Evolutionary conservation across 2,888 invertebrate species (phyloP).

Genomic region (Callyntrura sp.): DNA sequence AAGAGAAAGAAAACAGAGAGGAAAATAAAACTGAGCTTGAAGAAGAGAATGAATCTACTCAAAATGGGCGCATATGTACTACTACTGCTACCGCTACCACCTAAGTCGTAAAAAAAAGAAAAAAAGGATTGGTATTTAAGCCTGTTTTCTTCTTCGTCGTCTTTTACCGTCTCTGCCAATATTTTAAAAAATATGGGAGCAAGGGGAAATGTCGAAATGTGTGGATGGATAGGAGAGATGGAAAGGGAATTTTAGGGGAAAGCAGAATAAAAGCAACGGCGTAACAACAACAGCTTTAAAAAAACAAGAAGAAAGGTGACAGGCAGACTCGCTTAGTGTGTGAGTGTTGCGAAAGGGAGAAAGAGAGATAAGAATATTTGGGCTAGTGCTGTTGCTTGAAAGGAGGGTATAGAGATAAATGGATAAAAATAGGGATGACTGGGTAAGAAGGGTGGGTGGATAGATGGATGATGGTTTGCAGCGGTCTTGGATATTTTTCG

Average conservation of each 20-base stretch:
- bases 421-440: background rate
- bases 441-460: background rate
- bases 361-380: background rate
- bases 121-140: constrained; percentile 65
- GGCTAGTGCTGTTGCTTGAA: constrained; percentile 11
- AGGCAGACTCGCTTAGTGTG: constrained; percentile 1
- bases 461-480: constrained; percentile 11
- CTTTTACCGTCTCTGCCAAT: constrained; percentile 28
- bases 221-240: background rate
- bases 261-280: background rate
- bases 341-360: background rate
- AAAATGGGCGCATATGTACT: constrained; percentile 43
- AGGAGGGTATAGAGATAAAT: background rate
- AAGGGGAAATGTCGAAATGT: constrained; percentile 49
- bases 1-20: constrained; percentile 7
- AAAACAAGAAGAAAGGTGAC: constrained; percentile 17
- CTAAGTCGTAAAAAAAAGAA: constrained; percentile 58
- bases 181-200: constrained; percentile 45
- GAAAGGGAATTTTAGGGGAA: background rate
- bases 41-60: constrained; percentile 3
- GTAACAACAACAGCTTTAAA: constrained; percentile 1
- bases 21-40: constrained; percentile 66
- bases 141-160: constrained; percentile 48
- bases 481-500: constrained; percentile 8
- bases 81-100: background rate